Conservation (phyloP, 2,888 invertebrate genomes). For the Fissipunctia ypsillon region DNA sequence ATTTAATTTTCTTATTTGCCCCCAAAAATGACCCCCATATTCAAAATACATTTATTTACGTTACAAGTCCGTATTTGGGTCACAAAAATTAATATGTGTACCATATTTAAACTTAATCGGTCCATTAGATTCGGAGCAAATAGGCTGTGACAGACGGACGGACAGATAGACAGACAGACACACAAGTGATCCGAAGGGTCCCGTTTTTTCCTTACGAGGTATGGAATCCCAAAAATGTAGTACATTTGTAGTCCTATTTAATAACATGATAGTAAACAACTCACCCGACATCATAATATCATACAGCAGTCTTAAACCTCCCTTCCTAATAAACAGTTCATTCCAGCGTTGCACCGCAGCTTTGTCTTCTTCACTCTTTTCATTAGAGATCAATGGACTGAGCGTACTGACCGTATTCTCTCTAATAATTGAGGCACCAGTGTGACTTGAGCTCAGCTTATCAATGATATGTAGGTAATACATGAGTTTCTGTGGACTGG, state of each 20-base stretch:
- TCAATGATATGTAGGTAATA: constrained; percentile 97
- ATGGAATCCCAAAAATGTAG: not conserved
- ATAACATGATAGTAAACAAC: constrained; percentile 26
- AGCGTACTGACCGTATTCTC: constrained; percentile 72
- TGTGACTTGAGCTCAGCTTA: constrained; percentile 83
- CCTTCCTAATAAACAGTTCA: constrained; percentile 95
- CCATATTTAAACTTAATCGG: too few relatives aligned
- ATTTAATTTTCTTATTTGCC: too few relatives aligned
- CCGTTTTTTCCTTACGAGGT: too few relatives aligned
- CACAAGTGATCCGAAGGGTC: too few relatives aligned
- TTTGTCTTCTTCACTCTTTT: constrained; percentile 83
- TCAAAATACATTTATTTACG: too few relatives aligned
- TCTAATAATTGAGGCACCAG: constrained; percentile 74
- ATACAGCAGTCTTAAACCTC: constrained; percentile 96
- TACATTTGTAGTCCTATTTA: not conserved
- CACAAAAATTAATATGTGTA: too few relatives aligned
- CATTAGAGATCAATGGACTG: constrained; percentile 60
- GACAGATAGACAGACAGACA: too few relatives aligned
- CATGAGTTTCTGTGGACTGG: constrained; percentile 98
- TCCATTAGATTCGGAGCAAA: too few relatives aligned
- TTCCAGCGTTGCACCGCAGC: constrained; percentile 91
- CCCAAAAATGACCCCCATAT: too few relatives aligned
- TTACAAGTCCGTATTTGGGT: too few relatives aligned
- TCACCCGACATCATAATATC: constrained; percentile 97
- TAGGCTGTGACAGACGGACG: too few relatives aligned